Evolutionary conservation across 2,113 vertebrate species (phyloP), one percentile per base, ranked within the genome.

Genomic region (Otus sunia): DNA sequence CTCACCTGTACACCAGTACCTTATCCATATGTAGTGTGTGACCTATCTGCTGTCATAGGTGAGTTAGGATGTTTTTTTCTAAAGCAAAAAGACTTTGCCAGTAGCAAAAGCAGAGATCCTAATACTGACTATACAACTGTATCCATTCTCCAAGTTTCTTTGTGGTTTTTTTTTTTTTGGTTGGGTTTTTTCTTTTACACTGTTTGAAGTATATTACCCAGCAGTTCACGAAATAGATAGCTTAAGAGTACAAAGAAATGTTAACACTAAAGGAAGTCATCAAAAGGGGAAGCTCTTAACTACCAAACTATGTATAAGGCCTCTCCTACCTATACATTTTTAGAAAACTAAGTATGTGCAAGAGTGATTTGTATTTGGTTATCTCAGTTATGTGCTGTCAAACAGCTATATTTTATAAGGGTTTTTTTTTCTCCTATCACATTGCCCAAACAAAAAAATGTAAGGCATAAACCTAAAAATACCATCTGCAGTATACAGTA

Each of bases 401-500:
- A 81, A 68, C 34, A 72, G 25, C 27, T 96, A 23, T 66, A 66
- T 72, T 96, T 84, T 80, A 34, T 82, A 43, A 62, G 32, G 13
- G 1, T 20, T 37, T 26, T 37, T 47, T 76, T 81, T 72, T 12
- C 16, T 90, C 14, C 27, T 45, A 52, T 13, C 50, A 66, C 43
- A 19, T 69, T 89, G 91, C 47, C 78, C 49, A 78, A 84, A 73
- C 18, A 50, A 76, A 58, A 73, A 21, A 5, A 39, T 71, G 39
- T 59, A 81, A 90, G 49, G 36, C 45, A 71, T 53, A 50, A 87
- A 29, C 84, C 62, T 91, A 45, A 81, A 92, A 94, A 59, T 25
- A 23, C 21, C 11, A 6, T 74, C 79, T 95, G 36, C 32, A 60
- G 18, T 66, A n/a, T 53, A 27, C 4, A 6, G 27, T 59, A 8